These are phyloP conservation scores for Nematolebias whitei DNA, from an alignment of 2,113 vertebrate genomes.

Conservation along the genomic window DNA sequence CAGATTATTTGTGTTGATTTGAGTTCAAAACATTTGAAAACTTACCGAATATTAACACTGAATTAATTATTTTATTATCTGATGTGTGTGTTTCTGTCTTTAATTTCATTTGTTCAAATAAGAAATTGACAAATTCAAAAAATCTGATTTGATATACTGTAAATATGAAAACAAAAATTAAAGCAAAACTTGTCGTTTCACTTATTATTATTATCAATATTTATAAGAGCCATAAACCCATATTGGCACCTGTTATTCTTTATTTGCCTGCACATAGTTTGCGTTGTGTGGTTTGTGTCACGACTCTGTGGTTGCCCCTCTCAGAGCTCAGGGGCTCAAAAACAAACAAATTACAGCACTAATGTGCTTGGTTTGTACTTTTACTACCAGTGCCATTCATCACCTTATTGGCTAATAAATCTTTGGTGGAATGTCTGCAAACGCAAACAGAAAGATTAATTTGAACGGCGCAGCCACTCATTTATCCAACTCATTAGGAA, in stretches of 20 bases:
- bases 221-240: not conserved
- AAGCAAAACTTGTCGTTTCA: no score
- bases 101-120: no score
- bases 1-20: no score
- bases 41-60: no score
- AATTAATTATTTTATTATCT: no score
- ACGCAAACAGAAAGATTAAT: conserved; percentile 70
- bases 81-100: no score
- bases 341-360: conserved; percentile 61
- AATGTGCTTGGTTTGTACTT: conserved; percentile 53
- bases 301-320: conserved; percentile 4
- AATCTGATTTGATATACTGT: no score
- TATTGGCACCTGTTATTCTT: not conserved
- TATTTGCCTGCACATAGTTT: not conserved
- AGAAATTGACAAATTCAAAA: no score
- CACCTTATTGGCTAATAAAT: conserved; percentile 66
- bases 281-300: conserved; percentile 7
- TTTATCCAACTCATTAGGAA: conserved; percentile 41
- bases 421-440: conserved; percentile 59
- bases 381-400: conserved; percentile 66
- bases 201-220: no score
- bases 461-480: conserved; percentile 33
- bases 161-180: no score
- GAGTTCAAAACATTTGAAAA: no score
- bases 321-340: conserved; percentile 30